Evolutionary conservation across 1,140 invertebrate genomes (phyloP), one percentile per base, ranked within the genome.

Genomic region (Platyscapa corneri): DNA sequence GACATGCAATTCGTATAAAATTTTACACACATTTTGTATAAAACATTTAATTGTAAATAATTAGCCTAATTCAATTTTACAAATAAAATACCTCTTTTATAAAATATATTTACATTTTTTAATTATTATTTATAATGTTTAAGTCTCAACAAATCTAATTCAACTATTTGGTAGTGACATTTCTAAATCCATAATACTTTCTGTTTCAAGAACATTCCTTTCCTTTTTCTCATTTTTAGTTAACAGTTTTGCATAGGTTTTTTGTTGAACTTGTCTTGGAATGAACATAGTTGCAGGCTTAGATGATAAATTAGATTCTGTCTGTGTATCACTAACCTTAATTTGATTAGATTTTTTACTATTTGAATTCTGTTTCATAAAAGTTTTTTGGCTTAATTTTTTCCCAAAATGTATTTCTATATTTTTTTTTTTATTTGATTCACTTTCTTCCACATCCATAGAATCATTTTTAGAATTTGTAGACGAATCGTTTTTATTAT

Each of bases 141-240:
- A 53, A 34, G 32, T 53, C 34, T 56, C 0, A 12, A 67, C 0
- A 70, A 53, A n/a, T 23, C 46, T 56, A 53, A 70, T 84, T 78
- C 53, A 56, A 42, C n/a, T 53, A 37, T 30, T 18, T 70, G 92
- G 90, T 64, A 92, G 75, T 23, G 89, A 89, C 53, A 91, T 87
- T 46, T 82, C 88, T n/a, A 93, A 85, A 34, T 93, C 92, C 90
- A 92, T 91, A 85, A 91, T 89, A 86, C 67, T 88, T 65, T 90
- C 87, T 78, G 76, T 88, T 72, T 93, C 90, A 1, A 91, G 70
- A 84, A 91, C 87, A 87, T 92, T 87, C 65, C 60, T 89, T 82
- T 89, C 84, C 8, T 56, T 87, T 65, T 42, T 88, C 80, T 88
- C 83, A 84, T 88, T 88, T 83, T 91, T 89, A 10, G 89, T 90